phyloP scores from a whole-genome alignment of 2,797 vertebrate species.

The Pempheris klunzingeri region DNA sequence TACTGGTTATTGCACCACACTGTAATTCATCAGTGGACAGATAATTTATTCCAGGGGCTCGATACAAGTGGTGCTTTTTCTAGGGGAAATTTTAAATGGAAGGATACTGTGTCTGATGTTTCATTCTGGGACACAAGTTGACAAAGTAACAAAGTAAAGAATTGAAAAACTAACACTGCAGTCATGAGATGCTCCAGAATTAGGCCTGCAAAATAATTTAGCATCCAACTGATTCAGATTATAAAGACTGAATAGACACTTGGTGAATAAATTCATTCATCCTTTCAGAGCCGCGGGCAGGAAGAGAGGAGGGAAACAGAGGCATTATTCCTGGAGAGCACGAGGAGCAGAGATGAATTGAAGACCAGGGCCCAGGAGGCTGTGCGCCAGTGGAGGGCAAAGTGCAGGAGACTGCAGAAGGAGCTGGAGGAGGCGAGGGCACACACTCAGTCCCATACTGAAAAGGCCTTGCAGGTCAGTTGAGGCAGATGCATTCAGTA shows the following conservation, averaged over 20 bases:
- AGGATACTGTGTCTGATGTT: not conserved
- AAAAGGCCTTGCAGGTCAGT: conserved; percentile 86
- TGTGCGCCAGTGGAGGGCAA: conserved; percentile 92
- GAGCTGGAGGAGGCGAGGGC: conserved; percentile 87
- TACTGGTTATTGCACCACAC: not conserved
- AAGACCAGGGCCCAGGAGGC: conserved; percentile 92
- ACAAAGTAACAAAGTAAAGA: not conserved
- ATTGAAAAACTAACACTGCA: not conserved
- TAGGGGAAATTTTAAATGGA: conserved; percentile 4
- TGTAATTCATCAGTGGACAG: conserved; percentile 7
- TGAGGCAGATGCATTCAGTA: conserved; percentile 38
- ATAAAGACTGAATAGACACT: conserved; percentile 13
- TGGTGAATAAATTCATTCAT: conserved; percentile 30
- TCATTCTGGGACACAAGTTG: conserved; percentile 10
- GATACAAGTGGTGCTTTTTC: not conserved
- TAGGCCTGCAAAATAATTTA: not conserved
- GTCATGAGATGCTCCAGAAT: conserved; percentile 19
- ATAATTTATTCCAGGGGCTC: conserved; percentile 17
- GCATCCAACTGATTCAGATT: not conserved
- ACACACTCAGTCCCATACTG: conserved; percentile 74
- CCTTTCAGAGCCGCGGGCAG: conserved; percentile 82
- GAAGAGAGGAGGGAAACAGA: conserved; percentile 87
- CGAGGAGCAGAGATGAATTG: conserved; percentile 90
- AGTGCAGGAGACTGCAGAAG: conserved; percentile 89
- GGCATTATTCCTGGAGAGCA: conserved; percentile 84